These are phyloP conservation scores for Troilus luridus DNA, from an alignment of 2,888 invertebrate species.

Conservation along the genomic window DNA sequence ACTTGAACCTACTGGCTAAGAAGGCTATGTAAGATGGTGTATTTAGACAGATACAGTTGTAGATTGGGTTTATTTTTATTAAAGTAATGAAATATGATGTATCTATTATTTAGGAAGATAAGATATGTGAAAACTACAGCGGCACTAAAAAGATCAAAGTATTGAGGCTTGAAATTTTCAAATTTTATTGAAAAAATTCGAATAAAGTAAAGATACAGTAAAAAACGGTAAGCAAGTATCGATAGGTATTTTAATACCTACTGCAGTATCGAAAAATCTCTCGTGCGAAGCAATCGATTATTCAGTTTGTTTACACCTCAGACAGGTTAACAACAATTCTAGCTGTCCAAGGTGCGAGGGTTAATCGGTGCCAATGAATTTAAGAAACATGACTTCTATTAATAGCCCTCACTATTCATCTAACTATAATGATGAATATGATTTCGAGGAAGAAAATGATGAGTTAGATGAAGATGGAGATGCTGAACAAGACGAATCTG, in stretches of 20 bases:
- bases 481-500: constrained; percentile 75
- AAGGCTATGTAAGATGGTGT: too few species aligned
- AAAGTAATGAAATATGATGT: too few species aligned
- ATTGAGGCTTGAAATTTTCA: too few species aligned
- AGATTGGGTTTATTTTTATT: too few species aligned
- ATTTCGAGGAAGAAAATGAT: constrained; percentile 81
- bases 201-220: too few species aligned
- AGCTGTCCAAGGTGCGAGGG: neutral
- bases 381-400: constrained; percentile 49
- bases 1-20: too few species aligned
- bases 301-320: neutral
- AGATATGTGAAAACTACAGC: too few species aligned
- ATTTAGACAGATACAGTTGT: too few species aligned
- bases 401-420: constrained; percentile 68
- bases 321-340: neutral
- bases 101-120: too few species aligned
- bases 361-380: constrained; percentile 3
- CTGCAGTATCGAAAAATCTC: too few species aligned
- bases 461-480: constrained; percentile 80
- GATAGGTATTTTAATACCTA: neutral
- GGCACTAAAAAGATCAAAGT: too few species aligned
- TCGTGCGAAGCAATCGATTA: neutral
- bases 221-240: neutral
- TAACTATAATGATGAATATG: constrained; percentile 78
- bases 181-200: too few species aligned